Evolutionary conservation across 2,113 vertebrate genomes (phyloP).

Genomic region (Ovis aries): DNA sequence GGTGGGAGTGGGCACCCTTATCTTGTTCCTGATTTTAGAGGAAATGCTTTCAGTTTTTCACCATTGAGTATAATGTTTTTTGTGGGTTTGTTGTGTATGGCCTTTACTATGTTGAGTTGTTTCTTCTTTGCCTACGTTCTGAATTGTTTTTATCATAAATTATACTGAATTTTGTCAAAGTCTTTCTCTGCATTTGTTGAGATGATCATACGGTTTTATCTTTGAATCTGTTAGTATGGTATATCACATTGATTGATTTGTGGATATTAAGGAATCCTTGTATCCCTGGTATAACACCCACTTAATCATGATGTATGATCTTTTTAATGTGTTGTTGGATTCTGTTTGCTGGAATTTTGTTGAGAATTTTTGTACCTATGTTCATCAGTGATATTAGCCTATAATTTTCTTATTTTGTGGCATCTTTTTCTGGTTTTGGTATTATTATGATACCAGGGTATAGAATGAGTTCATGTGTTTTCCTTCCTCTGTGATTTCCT

Average conservation of each 20-base stretch:
- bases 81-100: not conserved
- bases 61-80: not conserved
- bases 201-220: not conserved
- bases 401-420: not conserved
- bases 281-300: accelerated
- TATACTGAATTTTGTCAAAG: not conserved
- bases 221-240: not conserved
- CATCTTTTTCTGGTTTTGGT: not conserved
- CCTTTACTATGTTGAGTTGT: not conserved
- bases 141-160: not conserved
- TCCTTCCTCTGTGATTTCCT: not conserved
- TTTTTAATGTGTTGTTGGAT: not conserved
- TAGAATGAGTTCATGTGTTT: not conserved
- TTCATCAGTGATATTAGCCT: not conserved
- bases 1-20: not conserved
- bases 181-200: not conserved
- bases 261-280: not conserved
- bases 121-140: not conserved
- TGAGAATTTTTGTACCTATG: not conserved
- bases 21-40: not conserved
- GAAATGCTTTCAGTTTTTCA: not conserved
- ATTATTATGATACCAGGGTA: not conserved
- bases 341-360: not conserved
- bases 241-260: not conserved
- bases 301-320: not conserved